phyloP scores from a whole-genome alignment of 2,113 vertebrate species.

The Menidia beryllina region DNA sequence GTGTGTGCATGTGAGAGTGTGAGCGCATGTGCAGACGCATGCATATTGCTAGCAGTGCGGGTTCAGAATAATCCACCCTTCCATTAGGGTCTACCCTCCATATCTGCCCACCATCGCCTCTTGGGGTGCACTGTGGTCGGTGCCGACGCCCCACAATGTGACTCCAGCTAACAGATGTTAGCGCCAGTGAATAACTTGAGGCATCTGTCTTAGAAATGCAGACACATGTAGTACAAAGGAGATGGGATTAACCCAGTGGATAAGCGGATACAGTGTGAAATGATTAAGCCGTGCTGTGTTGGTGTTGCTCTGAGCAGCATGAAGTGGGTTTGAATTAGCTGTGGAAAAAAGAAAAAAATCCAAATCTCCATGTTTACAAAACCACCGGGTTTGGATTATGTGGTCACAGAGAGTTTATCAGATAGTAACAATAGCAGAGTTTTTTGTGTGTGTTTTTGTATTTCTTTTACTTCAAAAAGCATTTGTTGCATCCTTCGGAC shows the following conservation, averaged over 20 bases:
- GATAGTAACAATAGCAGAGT: conserved; percentile 19
- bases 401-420: conserved; percentile 18
- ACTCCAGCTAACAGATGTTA: conserved; percentile 14
- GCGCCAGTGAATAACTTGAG: conserved; percentile 28
- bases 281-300: conserved; percentile 12
- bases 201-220: conserved; percentile 33
- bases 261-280: conserved; percentile 44
- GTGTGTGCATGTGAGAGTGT: conserved; percentile 19
- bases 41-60: conserved; percentile 19
- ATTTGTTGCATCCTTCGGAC: too few species aligned
- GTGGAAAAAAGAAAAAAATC: not conserved
- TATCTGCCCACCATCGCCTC: conserved; percentile 27
- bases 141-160: conserved; percentile 12
- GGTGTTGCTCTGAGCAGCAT: conserved; percentile 35
- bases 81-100: conserved; percentile 31
- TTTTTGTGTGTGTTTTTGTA: too few species aligned
- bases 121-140: conserved; percentile 26
- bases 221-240: conserved; percentile 32
- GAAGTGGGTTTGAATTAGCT: conserved; percentile 42
- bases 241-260: conserved; percentile 48
- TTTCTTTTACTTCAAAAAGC: too few species aligned
- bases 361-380: conserved; percentile 11
- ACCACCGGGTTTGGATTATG: conserved; percentile 11
- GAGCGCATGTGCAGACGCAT: conserved; percentile 23
- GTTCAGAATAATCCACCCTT: conserved; percentile 26